A percentile compares a stretch with the other conserved stretches of the same genome.
Conservation (phyloP, 2,113 vertebrate genomes). For the Gasterosteus aculeatus region DNA sequence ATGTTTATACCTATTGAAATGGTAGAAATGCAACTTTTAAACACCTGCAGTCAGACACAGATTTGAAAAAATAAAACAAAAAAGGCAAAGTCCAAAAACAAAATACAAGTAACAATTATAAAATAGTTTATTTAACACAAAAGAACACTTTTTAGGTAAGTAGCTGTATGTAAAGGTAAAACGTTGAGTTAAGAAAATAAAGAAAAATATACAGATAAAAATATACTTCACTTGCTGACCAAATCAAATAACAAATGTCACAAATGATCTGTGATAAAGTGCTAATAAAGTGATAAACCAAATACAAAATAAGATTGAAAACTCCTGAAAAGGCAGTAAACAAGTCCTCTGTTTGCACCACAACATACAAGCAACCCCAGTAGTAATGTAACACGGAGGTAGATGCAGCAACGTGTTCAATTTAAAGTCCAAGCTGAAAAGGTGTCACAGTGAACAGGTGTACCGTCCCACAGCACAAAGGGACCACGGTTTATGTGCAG, state of each 20-base stretch:
- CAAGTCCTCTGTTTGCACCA: conserved; percentile 19
- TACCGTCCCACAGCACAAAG: neutral
- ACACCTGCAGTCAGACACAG: neutral
- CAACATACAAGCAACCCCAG: conserved; percentile 35
- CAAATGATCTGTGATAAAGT: conserved; percentile 49
- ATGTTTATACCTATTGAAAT: neutral
- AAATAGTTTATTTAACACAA: conserved; percentile 66
- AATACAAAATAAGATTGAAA: conserved; percentile 8
- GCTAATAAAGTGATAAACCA: conserved; percentile 7
- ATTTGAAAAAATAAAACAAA: neutral
- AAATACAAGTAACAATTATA: conserved; percentile 41
- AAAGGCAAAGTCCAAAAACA: conserved; percentile 24
- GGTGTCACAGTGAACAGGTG: conserved; percentile 3
- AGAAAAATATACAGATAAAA: conserved; percentile 3
- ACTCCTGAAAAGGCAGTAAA: conserved; percentile 6
- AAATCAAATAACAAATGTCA: conserved; percentile 21
- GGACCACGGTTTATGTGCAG: neutral
- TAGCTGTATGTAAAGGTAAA: neutral
- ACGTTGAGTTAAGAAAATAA: conserved; percentile 11
- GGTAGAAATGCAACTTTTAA: neutral
- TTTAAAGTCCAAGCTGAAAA: conserved; percentile 24
- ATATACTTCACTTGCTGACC: conserved; percentile 24
- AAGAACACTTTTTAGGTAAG: conserved; percentile 21
- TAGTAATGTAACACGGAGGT: conserved; percentile 34
- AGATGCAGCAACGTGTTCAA: conserved; percentile 28